Evolutionary conservation across 2,888 invertebrate genomes (phyloP).

Genomic region (Chalcis sispes): DNA sequence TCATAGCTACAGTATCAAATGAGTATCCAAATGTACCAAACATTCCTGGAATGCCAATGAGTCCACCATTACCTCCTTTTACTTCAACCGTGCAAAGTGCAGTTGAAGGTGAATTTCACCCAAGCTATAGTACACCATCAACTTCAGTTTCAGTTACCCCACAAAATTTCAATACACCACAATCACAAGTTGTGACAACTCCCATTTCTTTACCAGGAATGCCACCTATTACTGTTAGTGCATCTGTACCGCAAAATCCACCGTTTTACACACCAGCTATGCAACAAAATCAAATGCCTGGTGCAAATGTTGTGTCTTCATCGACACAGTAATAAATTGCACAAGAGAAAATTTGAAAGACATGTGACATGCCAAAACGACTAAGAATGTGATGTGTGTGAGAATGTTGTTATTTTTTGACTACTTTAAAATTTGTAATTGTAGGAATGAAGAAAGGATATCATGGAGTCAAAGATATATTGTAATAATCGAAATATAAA

Average conservation of each 20-base stretch:
- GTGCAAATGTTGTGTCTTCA: conserved; percentile 32
- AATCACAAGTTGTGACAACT: conserved; percentile 78
- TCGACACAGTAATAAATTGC: conserved; percentile 41
- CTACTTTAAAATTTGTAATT: conserved; percentile 53
- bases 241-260: conserved; percentile 79
- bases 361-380: conserved; percentile 33
- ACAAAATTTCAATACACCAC: conserved; percentile 66
- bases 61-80: conserved; percentile 63
- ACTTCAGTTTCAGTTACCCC: conserved; percentile 68
- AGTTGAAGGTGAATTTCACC: conserved; percentile 38
- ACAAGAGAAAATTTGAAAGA: conserved; percentile 3
- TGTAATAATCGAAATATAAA: conserved; percentile 50
- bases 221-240: conserved; percentile 88
- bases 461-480: conserved; percentile 46
- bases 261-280: conserved; percentile 38
- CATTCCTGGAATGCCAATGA: conserved; percentile 73
- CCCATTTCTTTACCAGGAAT: conserved; percentile 86
- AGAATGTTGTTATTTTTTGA: conserved; percentile 47
- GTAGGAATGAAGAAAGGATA: conserved; percentile 37
- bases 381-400: conserved; percentile 40
- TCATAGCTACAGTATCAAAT: conserved; percentile 59
- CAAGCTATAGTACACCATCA: conserved; percentile 57
- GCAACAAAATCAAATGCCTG: conserved; percentile 47
- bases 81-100: conserved; percentile 31
- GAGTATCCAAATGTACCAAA: conserved; percentile 67